Evolutionary conservation across 2,797 vertebrate genomes (phyloP), one percentile per base, ranked within the genome.

Genomic region (Vireo griseus): DNA sequence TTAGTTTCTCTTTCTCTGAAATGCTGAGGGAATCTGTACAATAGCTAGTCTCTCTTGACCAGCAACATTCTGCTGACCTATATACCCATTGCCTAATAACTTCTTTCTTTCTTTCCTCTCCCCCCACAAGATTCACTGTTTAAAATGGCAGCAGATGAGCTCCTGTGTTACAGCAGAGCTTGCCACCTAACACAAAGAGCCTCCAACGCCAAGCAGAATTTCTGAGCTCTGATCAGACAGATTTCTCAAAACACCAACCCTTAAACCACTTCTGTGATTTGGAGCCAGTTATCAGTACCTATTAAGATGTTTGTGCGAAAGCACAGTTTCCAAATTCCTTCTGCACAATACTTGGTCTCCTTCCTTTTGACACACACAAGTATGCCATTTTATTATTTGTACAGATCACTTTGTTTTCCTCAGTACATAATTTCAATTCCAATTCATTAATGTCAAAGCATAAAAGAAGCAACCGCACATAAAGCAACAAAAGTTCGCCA

Each of bases 391-490:
- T 76, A 79, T 84, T 95, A 89, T 88, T 96, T 78, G 71, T 85
- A 93, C 62, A 76, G 92, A 92, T 93, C 63, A 86, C 86, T 92
- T 94, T 95, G 89, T 95, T 92, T 83, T 93, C 59, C 85, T 82
- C 90, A 31, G 81, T 31, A 83, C 75, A 72, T 66, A 86, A 77
- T 83, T 94, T 90, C 76, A 83, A 73, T 94, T 95, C 92, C 88
- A 95, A 88, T 92, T 95, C 86, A 94, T 97, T 95, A 92, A 92
- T 91, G 92, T 92, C 84, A 95, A 95, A 90, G 65, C 58, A 94
- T 74, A 79, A 93, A 96, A 88, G 89, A 85, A 94, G 75, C 65
- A 90, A 72, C 65, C 4, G 20, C 73, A 92, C 65, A 93, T 79
- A 87, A 92, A 90, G 65, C 65, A 94, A 94, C 59, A 59, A 61